Base-by-base conservation (phyloP, 2,797 vertebrate genomes). In the Schizothorax lantsangensis region DNA sequence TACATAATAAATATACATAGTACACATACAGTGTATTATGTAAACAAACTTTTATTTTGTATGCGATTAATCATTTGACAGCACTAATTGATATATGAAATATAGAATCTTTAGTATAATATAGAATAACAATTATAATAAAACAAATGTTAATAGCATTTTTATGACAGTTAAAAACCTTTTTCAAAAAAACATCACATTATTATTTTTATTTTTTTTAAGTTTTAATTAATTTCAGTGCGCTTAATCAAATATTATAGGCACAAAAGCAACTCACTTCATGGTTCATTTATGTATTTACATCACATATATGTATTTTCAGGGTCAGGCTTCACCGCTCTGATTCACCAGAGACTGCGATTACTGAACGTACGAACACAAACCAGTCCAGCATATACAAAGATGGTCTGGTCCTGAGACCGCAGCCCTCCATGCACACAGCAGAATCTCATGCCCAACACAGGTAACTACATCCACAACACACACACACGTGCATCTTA, bases 321-420 rank as follows among this genome's bases (percentile, higher is more conserved):
- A 96, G 95, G 88, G 9, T 94, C 23, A 87, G 81, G 72, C 62
- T 92, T 66, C 10, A 36, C 79, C 93, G 92, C 15, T 40, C 91
- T 0, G 89, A 77, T 0, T 95, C 91, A 47, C 93, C 94, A 54
- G 93, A 95, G 87, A 95, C 93, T 0, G 54, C 88, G 5, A 88
- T 82, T 83, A 94, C 92, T 6, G 84, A 83, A 36, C 71, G 83
- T 9, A 94, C 94, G 0, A 57, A 91, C 1, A 62, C 71, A 62
- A 88, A 90, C 52, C 87, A 36, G 75, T 84, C 83, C 69, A 92
- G 91, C 84, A 87, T 87, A 72, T 91, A 72, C 47, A 66, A 88
- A 10, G 88, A 86, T 0, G 92, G 88, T 40, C 91, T 84, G 17
- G 1, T 88, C 6, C 62, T 94, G 26, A 91, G 92, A 59, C 87